Conservation (phyloP, 2,113 vertebrate genomes). For the Zosterops japonicus region DNA sequence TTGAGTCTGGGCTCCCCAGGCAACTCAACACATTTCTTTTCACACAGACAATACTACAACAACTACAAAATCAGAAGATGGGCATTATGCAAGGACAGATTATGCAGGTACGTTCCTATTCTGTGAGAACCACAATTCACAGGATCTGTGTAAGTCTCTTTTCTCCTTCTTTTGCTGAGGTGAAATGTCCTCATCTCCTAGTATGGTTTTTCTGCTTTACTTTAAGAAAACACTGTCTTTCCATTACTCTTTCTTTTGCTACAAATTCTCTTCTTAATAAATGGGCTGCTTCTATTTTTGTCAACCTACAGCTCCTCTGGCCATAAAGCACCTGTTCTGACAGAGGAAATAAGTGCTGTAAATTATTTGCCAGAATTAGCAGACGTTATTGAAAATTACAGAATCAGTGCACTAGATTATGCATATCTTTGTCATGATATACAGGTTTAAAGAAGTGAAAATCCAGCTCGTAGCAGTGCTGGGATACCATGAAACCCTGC, state of each 20-base stretch:
- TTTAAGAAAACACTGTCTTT: neutral
- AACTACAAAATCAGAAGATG: constrained; percentile 89
- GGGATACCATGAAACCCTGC: neutral
- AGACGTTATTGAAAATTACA: constrained; percentile 46
- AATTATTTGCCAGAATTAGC: constrained; percentile 56
- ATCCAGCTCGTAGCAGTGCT: neutral
- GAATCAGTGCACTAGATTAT: constrained; percentile 23
- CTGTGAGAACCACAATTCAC: neutral
- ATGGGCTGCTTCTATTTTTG: neutral
- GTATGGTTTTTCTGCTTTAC: neutral
- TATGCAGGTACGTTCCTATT: constrained; percentile 81
- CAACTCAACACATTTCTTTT: constrained; percentile 33
- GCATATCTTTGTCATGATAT: neutral
- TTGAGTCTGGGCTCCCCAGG: neutral
- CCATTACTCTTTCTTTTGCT: neutral
- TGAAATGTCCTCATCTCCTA: neutral
- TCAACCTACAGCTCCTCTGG: neutral
- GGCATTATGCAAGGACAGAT: constrained; percentile 91
- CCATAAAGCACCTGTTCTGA: constrained; percentile 35
- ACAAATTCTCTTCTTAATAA: neutral
- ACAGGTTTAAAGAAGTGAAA: neutral
- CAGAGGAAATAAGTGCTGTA: constrained; percentile 34
- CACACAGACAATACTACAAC: constrained; percentile 86
- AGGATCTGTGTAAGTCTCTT: neutral
- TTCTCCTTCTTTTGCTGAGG: neutral